These are phyloP conservation scores for human (Homo sapiens) DNA, from an alignment of 2,113 vertebrate genomes.

Conservation along the genomic window DNA sequence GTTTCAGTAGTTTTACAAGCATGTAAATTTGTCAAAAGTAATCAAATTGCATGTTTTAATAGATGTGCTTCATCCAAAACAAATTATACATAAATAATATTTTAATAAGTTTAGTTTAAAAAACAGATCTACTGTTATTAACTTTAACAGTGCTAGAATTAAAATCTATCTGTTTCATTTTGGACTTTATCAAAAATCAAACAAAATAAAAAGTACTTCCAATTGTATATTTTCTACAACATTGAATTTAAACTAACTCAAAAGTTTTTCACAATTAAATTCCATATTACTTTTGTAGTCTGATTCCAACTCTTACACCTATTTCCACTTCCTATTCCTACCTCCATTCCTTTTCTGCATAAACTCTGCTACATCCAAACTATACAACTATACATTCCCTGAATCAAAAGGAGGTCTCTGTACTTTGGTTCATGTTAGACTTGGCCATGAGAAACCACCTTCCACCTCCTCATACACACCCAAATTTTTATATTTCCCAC, in stretches of 20 bases:
- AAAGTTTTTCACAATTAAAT: neutral
- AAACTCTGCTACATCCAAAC: neutral
- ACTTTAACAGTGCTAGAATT: neutral
- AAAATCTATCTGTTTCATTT: neutral
- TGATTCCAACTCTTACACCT: neutral
- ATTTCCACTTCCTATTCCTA: neutral
- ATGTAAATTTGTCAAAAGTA: neutral
- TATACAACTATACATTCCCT: neutral
- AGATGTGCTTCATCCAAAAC: neutral
- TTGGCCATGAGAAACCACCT: neutral
- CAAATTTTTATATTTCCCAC: neutral
- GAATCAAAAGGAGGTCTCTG: neutral
- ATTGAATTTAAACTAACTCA: neutral
- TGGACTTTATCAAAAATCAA: neutral
- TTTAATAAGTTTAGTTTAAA: neutral
- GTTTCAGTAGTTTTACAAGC: neutral
- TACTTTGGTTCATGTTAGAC: neutral
- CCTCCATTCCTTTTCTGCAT: neutral
- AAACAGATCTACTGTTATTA: neutral
- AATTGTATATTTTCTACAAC: neutral
- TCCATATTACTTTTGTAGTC: neutral
- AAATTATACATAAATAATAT: neutral
- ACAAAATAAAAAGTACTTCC: neutral
- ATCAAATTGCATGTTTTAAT: neutral
- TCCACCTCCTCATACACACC: neutral